Evolutionary conservation across 2,888 invertebrate genomes (phyloP), one percentile per base, ranked within the genome.

Genomic region (Phengaris arion): DNA sequence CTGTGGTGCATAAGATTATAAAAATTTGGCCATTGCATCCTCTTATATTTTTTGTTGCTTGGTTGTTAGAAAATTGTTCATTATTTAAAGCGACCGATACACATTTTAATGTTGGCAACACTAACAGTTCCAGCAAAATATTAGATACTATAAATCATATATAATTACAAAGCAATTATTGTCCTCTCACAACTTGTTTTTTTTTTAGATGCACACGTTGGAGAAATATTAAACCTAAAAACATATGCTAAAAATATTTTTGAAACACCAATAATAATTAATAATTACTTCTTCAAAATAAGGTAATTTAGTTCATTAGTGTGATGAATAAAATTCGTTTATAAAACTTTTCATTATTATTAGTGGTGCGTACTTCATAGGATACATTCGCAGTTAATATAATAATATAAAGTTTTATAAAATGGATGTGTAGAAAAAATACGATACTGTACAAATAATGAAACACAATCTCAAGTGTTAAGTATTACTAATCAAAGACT

Each of bases 161-260:
- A 74, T 68, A 52, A 69, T 74, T 59, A 68, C 76, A 80, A 79
- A 78, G 77, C 64, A 77, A 77, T 89, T 91, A 92, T 91, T 92
- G 92, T 92, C 92, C 84, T 84, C 86, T 86, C 91, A 92, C 90
- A 88, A 90, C 86, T 87, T 84, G 85, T 84, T 85, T 84, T 78
- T 80, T 80, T 69, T 48, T 74, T 59, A 54, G 46, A 72, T 76
- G 68, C 51, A 72, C 77, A 64, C 35, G 64, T 45, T 64, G 64
- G 64, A 64, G 64, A 35, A 64, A 45, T 64, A 13, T 45, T 10
- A 12, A 13, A 64, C 12, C 35, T 35, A 35, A 35, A 35, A 35
- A 35, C 35, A 35, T 22, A 35, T 35, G 4, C 35, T 35, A 35
- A 35, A 35, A 35, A 35, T 35, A 35, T 35, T 35, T 35, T 35